Evolutionary conservation across 2,113 vertebrate species (phyloP).

Genomic region (Limanda limanda): DNA sequence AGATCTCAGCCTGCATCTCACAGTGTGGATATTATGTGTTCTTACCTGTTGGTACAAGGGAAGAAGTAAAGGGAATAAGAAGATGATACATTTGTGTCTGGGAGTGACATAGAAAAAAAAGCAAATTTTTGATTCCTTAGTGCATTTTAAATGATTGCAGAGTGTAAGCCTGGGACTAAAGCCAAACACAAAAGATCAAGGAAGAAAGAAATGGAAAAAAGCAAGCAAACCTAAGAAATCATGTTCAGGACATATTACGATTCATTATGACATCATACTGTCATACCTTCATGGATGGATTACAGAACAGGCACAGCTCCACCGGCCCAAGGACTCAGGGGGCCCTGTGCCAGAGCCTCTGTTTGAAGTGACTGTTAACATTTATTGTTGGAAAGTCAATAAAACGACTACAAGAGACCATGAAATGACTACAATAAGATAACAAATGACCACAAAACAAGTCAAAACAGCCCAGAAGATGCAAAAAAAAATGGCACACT

Average conservation of each 20-base stretch:
- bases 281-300: neutral
- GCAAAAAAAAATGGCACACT: neutral
- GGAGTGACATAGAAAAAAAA: no score
- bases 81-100: neutral
- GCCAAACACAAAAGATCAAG: no score
- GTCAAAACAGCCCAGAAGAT: neutral
- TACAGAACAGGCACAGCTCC: neutral
- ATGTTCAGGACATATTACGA: no score
- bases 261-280: neutral
- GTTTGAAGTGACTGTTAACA: neutral
- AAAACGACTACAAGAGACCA: neutral
- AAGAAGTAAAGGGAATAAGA: neutral
- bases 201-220: neutral
- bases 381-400: neutral
- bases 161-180: no score
- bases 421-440: neutral
- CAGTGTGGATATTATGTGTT: conserved; percentile 1
- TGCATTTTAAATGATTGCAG: no score
- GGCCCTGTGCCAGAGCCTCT: neutral
- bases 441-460: neutral
- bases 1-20: neutral
- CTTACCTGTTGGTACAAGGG: neutral
- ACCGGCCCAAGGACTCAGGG: neutral
- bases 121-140: no score
- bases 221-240: no score